These are phyloP conservation scores for Cyprinodon variegatus DNA, from an alignment of 2,113 vertebrate species.

Conservation along the genomic window DNA sequence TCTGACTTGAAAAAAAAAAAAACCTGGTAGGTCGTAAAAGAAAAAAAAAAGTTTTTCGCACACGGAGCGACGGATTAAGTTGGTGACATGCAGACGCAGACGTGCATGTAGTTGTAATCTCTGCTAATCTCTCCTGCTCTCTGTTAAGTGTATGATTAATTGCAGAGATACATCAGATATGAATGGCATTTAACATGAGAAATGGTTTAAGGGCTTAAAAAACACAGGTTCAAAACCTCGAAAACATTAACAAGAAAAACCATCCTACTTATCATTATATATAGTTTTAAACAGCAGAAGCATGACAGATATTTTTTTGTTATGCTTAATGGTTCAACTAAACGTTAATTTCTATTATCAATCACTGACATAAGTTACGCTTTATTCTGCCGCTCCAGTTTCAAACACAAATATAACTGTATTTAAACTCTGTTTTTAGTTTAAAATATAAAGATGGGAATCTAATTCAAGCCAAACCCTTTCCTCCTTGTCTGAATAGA, in stretches of 20 bases:
- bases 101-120: conserved; percentile 1
- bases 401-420: background rate
- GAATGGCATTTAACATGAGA: conserved; percentile 19
- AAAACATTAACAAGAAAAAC: background rate
- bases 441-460: background rate
- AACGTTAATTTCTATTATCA: background rate
- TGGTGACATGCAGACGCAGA: background rate
- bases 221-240: background rate
- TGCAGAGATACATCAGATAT: conserved; percentile 1
- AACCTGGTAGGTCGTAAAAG: background rate
- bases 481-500: background rate
- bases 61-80: background rate
- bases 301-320: background rate
- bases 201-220: background rate
- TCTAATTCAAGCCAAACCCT: background rate
- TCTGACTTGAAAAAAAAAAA: background rate
- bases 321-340: background rate
- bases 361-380: background rate
- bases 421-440: background rate
- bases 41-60: background rate
- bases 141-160: conserved; percentile 11
- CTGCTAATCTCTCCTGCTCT: background rate
- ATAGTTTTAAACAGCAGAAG: background rate
- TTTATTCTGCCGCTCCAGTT: background rate
- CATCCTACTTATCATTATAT: background rate